These are phyloP conservation scores for Acanthosepion lycidas DNA, from an alignment of 2,888 invertebrate species.

Conservation along the genomic window DNA sequence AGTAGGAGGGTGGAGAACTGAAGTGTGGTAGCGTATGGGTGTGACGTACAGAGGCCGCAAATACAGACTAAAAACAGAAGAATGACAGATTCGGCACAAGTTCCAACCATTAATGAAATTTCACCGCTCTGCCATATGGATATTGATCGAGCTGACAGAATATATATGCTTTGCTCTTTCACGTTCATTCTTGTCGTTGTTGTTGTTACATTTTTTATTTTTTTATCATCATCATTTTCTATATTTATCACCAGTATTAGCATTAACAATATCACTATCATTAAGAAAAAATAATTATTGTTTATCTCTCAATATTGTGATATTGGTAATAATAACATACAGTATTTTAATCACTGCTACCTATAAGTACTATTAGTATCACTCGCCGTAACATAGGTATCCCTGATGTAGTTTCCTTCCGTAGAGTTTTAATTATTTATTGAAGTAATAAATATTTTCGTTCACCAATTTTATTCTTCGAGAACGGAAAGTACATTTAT, in stretches of 20 bases:
- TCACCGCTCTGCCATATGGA: not conserved
- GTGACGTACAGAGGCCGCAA: constrained; percentile 11
- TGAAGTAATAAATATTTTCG: too few species aligned
- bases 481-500: too few species aligned
- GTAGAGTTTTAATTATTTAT: too few species aligned
- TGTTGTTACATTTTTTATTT: not conserved
- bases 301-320: too few species aligned
- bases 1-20: not conserved
- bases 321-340: too few species aligned
- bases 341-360: too few species aligned
- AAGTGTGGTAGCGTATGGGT: not conserved
- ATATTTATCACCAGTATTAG: not conserved
- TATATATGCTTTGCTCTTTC: constrained; percentile 4
- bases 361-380: too few species aligned
- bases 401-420: too few species aligned
- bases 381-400: too few species aligned
- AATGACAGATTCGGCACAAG: not conserved
- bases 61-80: not conserved
- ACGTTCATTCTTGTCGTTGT: not conserved
- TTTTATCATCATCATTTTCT: not conserved
- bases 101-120: constrained; percentile 22
- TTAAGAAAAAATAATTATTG: not conserved
- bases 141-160: not conserved
- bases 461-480: too few species aligned
- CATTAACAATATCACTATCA: not conserved